phyloP scores from a whole-genome alignment of 2,797 vertebrate species.

The Euthynnus affinis region DNA sequence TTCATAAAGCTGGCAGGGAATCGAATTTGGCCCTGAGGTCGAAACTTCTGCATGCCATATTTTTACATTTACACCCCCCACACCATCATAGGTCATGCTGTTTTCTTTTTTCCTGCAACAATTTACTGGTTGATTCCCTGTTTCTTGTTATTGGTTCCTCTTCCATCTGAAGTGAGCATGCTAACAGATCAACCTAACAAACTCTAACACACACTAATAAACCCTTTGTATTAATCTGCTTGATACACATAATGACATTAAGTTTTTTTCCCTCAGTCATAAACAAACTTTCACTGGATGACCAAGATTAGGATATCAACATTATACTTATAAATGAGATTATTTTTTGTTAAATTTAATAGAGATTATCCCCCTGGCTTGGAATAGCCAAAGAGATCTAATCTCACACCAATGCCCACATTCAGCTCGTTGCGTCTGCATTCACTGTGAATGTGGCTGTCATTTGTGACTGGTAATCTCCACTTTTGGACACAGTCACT shows the following conservation, averaged over 20 bases:
- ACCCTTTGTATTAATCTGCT: too few relatives aligned
- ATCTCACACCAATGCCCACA: constrained; percentile 5
- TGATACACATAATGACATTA: too few relatives aligned
- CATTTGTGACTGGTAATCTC: constrained; percentile 30
- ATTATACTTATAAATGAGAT: constrained; percentile 17
- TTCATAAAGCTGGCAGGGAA: constrained; percentile 43
- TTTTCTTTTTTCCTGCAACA: background rate
- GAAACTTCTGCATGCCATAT: constrained; percentile 21
- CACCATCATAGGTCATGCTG: background rate
- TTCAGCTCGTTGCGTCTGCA: background rate
- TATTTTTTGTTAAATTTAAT: constrained; percentile 33
- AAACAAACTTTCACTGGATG: background rate
- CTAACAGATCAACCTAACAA: background rate
- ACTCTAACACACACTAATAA: too few relatives aligned
- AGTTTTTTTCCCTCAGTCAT: background rate
- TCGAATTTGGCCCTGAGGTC: constrained; percentile 40
- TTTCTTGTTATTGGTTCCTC: background rate
- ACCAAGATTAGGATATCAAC: constrained; percentile 12
- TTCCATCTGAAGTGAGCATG: background rate
- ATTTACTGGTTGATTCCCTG: background rate
- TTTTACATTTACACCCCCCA: constrained; percentile 17
- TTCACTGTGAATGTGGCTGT: background rate
- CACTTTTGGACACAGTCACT: constrained; percentile 6
- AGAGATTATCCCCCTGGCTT: constrained; percentile 24
- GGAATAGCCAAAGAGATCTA: constrained; percentile 6